Conservation (phyloP, 1,140 invertebrate species). For the Drosophila burlai region DNA sequence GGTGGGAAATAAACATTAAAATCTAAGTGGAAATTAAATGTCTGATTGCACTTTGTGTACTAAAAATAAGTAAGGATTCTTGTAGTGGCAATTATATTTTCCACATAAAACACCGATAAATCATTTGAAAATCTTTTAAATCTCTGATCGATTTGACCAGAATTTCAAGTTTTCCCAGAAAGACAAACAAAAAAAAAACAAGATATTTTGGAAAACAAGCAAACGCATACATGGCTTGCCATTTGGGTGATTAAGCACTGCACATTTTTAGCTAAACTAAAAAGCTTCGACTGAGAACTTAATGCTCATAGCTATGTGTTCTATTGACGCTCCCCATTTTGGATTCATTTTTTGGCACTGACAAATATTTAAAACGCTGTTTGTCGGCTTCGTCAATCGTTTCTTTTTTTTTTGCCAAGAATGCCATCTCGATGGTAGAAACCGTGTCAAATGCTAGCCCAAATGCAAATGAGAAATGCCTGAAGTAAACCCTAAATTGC, state of each 20-base stretch:
- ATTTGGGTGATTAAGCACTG: conserved; percentile 27
- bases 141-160: conserved; percentile 7
- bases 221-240: conserved; percentile 28
- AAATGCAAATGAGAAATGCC: conserved; percentile 45
- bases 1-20: conserved; percentile 1
- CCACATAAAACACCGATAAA: conserved; percentile 9
- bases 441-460: conserved; percentile 31
- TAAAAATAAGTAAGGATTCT: conserved; percentile 5
- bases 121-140: neutral
- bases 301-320: neutral
- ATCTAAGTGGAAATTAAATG: conserved; percentile 7
- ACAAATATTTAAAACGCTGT: conserved; percentile 28
- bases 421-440: conserved; percentile 22
- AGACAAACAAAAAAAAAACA: conserved; percentile 3
- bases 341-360: conserved; percentile 16
- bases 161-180: conserved; percentile 34
- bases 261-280: conserved; percentile 22
- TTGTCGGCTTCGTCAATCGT: conserved; percentile 21
- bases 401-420: conserved; percentile 16
- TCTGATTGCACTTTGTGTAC: neutral
- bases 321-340: conserved; percentile 23
- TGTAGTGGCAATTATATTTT: conserved; percentile 8
- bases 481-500: conserved; percentile 34
- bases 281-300: conserved; percentile 1
- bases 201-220: conserved; percentile 8